Conservation (phyloP, 2,113 vertebrate genomes). For the Heteronetta atricapilla region DNA sequence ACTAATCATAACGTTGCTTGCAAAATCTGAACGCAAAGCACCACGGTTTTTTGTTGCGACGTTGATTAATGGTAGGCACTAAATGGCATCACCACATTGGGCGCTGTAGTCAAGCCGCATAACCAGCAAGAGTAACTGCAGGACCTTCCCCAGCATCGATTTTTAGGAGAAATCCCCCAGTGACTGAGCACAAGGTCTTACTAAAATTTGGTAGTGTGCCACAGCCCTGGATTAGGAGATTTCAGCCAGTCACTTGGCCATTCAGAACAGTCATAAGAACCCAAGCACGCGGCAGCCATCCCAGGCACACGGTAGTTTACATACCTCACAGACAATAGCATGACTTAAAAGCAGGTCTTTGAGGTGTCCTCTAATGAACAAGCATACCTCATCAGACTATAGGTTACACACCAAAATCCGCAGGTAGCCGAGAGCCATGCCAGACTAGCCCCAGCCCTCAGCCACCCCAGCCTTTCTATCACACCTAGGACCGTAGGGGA, state of each 20-base stretch:
- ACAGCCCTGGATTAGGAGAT: accelerated
- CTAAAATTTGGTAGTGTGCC: neutral
- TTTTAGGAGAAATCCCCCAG: neutral
- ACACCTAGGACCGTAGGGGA: neutral
- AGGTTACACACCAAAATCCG: neutral
- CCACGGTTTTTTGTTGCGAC: neutral
- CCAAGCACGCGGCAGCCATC: neutral
- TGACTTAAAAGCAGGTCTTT: neutral
- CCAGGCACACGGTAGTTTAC: neutral
- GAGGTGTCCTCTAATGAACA: neutral
- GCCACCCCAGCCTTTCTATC: neutral
- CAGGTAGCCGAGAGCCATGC: neutral
- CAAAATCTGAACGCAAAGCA: neutral
- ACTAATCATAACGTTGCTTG: neutral
- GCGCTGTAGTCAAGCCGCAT: neutral
- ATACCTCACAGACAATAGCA: neutral
- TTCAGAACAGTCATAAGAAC: neutral
- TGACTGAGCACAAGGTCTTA: neutral
- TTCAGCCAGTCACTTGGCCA: neutral
- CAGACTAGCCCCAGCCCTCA: neutral
- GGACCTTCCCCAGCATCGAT: neutral
- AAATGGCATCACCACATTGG: neutral
- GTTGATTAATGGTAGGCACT: neutral
- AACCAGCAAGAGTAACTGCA: neutral
- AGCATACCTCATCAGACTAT: neutral